Base-by-base conservation (phyloP, 37 sponge, comb jelly and placozoan genomes). In the Eunapius fragilis region DNA sequence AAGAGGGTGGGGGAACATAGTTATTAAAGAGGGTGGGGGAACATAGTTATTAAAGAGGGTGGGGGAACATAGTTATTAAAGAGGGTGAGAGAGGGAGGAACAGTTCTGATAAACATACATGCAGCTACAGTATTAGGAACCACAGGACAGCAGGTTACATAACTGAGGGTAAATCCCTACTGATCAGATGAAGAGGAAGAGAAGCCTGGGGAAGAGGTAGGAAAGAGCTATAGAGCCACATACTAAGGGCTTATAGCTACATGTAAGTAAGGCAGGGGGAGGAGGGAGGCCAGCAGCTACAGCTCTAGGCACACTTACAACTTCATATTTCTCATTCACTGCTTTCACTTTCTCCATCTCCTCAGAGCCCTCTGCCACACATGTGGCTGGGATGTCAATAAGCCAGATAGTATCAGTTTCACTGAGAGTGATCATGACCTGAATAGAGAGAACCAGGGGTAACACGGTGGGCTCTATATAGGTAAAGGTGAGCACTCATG, bases 331-430 rank as follows among this genome's bases (percentile, higher is more conserved):
- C 41, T 89, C 85, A 70, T 98, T 98, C 45, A 67, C 84, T 33
- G 69, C 31, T 67, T 87, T 78, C 12, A 98, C 91, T 34, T 78
- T 35, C 30, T 85, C 89, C 22, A 90, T 88, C 34, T 96, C 96
- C n/a, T 91, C 96, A 12, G 88, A 83, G 71, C 93, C 97, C 71
- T 81, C 68, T 73, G 91, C 88, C 19, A 98, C 95, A 41, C 87
- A 87, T 13, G 91, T 91, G 67, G 92, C 83, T 0, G 92, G 91
- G 50, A 97, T 90, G 71, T 96, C 95, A 71, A 97, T 79, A 75
- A 98, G 82, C 92, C 95, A 95, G 4, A 98, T 95, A 17, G 99
- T 96, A 24, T 95, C 96, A 7, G 97, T 98, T 80, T 98, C 99
- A 32, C 80, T 86, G 17, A 98, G 94, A 31, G 68, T 82, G 38